Evolutionary conservation across 2,888 invertebrate species (phyloP).

Genomic region (Philhelius pedissequus): DNA sequence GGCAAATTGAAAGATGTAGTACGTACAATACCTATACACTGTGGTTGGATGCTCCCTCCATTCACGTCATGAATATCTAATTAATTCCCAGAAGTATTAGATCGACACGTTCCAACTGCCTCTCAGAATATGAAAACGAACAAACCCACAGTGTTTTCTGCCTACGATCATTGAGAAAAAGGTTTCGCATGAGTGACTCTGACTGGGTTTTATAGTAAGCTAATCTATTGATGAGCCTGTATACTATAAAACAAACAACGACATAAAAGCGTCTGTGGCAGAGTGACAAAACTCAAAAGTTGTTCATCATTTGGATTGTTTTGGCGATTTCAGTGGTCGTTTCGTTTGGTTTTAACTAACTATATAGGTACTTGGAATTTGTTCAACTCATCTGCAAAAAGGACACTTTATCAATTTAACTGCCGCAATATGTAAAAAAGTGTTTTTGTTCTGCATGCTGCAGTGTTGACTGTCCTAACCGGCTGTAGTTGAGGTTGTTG

Average conservation of each 20-base stretch:
- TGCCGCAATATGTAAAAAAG: slow-evolving; percentile 68
- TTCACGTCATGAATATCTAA: slow-evolving; percentile 68
- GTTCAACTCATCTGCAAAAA: slow-evolving; percentile 66
- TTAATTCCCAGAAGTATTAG: slow-evolving; percentile 66
- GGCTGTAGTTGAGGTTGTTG: slow-evolving; percentile 40
- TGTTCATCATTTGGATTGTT: neutral
- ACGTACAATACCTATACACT: no score
- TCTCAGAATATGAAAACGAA: slow-evolving; percentile 16
- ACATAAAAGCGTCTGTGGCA: neutral
- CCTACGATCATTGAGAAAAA: neutral
- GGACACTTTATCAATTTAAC: slow-evolving; percentile 68
- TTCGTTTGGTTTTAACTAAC: slow-evolving; percentile 12
- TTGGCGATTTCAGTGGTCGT: neutral
- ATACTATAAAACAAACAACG: slow-evolving; percentile 13
- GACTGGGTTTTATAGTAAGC: neutral
- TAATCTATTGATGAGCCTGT: slow-evolving; percentile 43
- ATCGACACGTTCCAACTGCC: slow-evolving; percentile 61
- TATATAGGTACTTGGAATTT: slow-evolving; percentile 32
- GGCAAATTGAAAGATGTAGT: slow-evolving; percentile 38
- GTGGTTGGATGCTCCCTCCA: slow-evolving; percentile 49
- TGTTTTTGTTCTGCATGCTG: slow-evolving; percentile 43
- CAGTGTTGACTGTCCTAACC: slow-evolving; percentile 37
- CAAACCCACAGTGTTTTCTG: neutral
- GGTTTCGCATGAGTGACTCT: slow-evolving; percentile 36
- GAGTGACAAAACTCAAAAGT: slow-evolving; percentile 6